A percentile compares a stretch with the other conserved stretches of the same genome.
phyloP scores from a whole-genome alignment of 2,888 invertebrate species.

The Ptychoptera contaminata region DNA sequence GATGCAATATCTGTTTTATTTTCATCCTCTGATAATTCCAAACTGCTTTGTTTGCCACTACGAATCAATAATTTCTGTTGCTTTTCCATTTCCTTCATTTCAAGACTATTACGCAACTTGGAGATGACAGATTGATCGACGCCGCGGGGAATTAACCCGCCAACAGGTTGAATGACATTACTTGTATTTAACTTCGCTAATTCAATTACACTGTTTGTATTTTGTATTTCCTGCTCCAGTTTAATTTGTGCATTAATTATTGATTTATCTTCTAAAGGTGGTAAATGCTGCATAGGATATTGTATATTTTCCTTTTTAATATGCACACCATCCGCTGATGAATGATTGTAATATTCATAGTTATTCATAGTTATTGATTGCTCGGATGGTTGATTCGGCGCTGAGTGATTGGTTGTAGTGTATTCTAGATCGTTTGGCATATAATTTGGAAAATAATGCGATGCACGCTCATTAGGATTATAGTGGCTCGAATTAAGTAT shows the following conservation, averaged over 20 bases:
- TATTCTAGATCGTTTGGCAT: not conserved
- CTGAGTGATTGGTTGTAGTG: not conserved
- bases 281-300: too few species aligned
- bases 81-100: constrained; percentile 43
- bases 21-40: constrained; percentile 4
- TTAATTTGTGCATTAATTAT: not conserved
- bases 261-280: not conserved
- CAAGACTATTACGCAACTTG: constrained; percentile 53
- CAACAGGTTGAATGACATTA: constrained; percentile 8
- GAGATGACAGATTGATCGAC: constrained; percentile 57
- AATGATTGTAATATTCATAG: too few species aligned
- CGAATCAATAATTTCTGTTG: constrained; percentile 28
- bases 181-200: not conserved
- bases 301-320: too few species aligned
- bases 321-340: too few species aligned
- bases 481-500: too few species aligned
- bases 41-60: constrained; percentile 20
- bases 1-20: constrained; percentile 36
- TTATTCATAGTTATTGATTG: not conserved
- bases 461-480: too few species aligned
- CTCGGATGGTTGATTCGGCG: not conserved
- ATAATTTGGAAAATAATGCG: not conserved
- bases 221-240: not conserved
- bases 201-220: not conserved
- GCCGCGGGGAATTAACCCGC: constrained; percentile 27